Base-by-base conservation (phyloP, 2,113 vertebrate genomes). In the Paramormyrops kingsleyae region DNA sequence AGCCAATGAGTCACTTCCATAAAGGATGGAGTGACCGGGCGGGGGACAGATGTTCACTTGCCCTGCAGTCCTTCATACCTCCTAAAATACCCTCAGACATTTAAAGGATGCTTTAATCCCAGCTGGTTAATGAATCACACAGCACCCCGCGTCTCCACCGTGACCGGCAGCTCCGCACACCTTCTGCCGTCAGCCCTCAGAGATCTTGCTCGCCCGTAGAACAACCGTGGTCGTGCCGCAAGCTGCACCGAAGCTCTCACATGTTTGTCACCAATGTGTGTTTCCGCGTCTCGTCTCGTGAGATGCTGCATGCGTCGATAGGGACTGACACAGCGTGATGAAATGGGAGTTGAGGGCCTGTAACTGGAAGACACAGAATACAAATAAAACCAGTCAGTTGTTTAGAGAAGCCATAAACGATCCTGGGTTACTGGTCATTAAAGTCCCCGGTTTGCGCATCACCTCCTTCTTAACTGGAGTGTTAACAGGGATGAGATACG, bases 91-190 rank as follows among this genome's bases (percentile, higher is more conserved):
- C 27, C 12, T 35, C 13, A 56, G 50, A 53, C n/a, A 24, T 19
- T 87, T 35, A 15, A 31, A 66, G 53, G 44, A 46, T 70, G 53
- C 42, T 46, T 66, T 66, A 24, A 66, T 70, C 87, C 39, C 21
- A 21, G 42, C 87, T 47, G 87, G 42, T 88, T 70, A 88, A 88
- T 59, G 17, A 88, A 88, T 88, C 39, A 70, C 59, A 88, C 53
- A 88, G 35, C 39, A 24, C 24, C 56, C 56, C 9, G 13, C 87
- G 24, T 70, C 59, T 88, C 87, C 53, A n/a, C 39, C 9, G 3
- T 31, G 56, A 66, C 53, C 19, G 8, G 19, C 39, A 66, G 56
- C 87, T 47, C 39, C 4, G 2, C 39, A 88, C 8, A 12, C 35
- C 17, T 42, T 47, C 83, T 27, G 44, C 44, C 8, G 15, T 47